phyloP scores from a whole-genome alignment of 1,140 invertebrate genomes.

The Pseudomyrmex cubaensis region DNA sequence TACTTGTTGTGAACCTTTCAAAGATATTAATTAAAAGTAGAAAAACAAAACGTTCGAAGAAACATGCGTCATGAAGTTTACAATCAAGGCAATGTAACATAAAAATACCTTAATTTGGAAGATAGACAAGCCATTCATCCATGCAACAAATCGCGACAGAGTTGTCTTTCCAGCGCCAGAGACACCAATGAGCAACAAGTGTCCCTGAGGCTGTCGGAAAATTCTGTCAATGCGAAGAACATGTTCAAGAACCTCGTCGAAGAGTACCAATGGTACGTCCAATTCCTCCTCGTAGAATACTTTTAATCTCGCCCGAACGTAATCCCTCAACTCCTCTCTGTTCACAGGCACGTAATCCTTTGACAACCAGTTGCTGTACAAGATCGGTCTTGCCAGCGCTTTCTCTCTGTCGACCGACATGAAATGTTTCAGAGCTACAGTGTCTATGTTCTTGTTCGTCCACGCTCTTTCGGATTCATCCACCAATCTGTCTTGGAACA shows the following conservation, averaged over 20 bases:
- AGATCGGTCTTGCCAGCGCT: slow-evolving; percentile 95
- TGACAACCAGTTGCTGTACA: slow-evolving; percentile 99
- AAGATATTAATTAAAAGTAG: neutral
- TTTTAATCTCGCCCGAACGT: slow-evolving; percentile 98
- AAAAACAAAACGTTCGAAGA: neutral
- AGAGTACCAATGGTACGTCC: slow-evolving; percentile 98
- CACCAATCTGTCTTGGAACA: slow-evolving; percentile 98
- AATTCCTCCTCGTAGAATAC: slow-evolving; percentile 99
- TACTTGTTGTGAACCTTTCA: slow-evolving; percentile 98
- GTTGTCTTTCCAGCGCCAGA: slow-evolving; percentile 99
- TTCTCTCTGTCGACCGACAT: slow-evolving; percentile 94
- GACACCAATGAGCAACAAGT: slow-evolving; percentile 98
- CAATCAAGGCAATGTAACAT: neutral
- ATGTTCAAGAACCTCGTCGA: slow-evolving; percentile 99
- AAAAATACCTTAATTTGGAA: slow-evolving; percentile 95
- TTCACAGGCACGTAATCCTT: slow-evolving; percentile 99
- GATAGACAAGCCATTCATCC: slow-evolving; percentile 99
- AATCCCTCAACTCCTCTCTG: slow-evolving; percentile 97
- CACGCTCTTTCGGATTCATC: slow-evolving; percentile 97
- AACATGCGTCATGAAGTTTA: neutral
- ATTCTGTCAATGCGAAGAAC: slow-evolving; percentile 99
- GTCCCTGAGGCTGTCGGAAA: slow-evolving; percentile 99
- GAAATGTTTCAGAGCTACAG: slow-evolving; percentile 98
- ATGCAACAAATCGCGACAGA: slow-evolving; percentile 98
- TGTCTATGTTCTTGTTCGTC: slow-evolving; percentile 99